Evolutionary conservation across 2,113 vertebrate genomes (phyloP).

Genomic region (Oceanites oceanicus): DNA sequence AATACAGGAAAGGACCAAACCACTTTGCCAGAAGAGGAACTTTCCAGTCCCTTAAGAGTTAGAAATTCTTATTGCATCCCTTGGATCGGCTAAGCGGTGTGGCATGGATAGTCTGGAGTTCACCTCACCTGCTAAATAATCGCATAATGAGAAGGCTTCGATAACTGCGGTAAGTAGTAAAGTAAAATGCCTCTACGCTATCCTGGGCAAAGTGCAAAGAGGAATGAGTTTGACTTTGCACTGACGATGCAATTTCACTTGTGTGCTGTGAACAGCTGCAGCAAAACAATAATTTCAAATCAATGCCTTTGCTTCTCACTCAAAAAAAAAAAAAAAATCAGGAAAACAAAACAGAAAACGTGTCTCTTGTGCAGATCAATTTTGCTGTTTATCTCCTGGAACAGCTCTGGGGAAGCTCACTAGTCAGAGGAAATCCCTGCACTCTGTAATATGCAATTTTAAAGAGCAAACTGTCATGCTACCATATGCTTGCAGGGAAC

Average conservation of each 20-base stretch:
- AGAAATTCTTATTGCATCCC: not conserved
- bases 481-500: not conserved
- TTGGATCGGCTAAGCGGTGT: not conserved
- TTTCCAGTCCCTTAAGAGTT: not conserved
- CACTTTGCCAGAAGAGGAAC: not conserved
- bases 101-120: not conserved
- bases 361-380: not conserved
- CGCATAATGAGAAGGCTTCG: not conserved
- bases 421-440: not conserved
- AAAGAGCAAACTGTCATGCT: not conserved
- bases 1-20: not conserved
- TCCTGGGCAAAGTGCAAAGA: not conserved
- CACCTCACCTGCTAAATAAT: not conserved
- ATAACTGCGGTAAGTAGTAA: not conserved
- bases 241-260: not conserved
- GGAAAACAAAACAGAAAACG: not conserved
- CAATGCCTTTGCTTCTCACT: not conserved
- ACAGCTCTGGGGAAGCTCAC: not conserved
- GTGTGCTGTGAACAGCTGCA: not conserved
- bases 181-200: not conserved
- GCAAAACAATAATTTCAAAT: not conserved
- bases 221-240: not conserved
- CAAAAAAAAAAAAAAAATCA: not conserved
- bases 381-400: not conserved
- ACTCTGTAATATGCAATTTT: fast-evolving